These are phyloP conservation scores for Danio aesculapii DNA, from an alignment of 2,797 vertebrate genomes.

Conservation along the genomic window DNA sequence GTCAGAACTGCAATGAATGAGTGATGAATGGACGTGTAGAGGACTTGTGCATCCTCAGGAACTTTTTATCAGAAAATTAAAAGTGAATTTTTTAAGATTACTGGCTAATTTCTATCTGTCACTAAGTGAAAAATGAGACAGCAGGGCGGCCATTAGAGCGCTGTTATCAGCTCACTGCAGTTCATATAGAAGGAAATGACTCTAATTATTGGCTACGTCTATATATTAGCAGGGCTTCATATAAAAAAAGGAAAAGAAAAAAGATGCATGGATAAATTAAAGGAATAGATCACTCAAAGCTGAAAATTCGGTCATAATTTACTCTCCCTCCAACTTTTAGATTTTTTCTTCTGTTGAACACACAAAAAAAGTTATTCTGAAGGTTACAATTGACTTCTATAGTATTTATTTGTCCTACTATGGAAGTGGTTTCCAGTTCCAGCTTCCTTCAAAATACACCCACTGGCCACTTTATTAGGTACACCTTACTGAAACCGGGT, in stretches of 20 bases:
- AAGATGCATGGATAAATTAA: too few relatives aligned
- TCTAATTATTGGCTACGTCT: constrained; percentile 10
- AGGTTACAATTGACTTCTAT: too few relatives aligned
- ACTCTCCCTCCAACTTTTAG: too few relatives aligned
- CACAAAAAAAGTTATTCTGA: too few relatives aligned
- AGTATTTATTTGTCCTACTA: too few relatives aligned
- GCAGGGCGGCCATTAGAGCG: constrained; percentile 48
- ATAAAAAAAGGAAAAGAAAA: neutral
- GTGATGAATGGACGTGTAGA: neutral
- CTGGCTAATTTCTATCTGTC: constrained; percentile 42
- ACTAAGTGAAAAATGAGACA: constrained; percentile 56
- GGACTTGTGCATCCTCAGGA: constrained; percentile 5
- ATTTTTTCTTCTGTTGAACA: too few relatives aligned
- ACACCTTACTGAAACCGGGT: too few relatives aligned
- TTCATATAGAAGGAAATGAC: constrained; percentile 26
- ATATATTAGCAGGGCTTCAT: neutral
- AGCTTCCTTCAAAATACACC: too few relatives aligned
- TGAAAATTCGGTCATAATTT: too few relatives aligned
- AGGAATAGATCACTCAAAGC: too few relatives aligned
- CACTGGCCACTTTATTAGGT: too few relatives aligned
- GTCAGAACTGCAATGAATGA: constrained; percentile 8
- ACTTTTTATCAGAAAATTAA: constrained; percentile 52
- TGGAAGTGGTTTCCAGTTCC: too few relatives aligned
- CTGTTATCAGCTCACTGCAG: constrained; percentile 59
- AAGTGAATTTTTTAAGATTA: constrained; percentile 57